A percentile compares a stretch with the other conserved stretches of the same genome.
phyloP scores from a whole-genome alignment of 2,888 invertebrate species.

The Mythimna pallens region DNA sequence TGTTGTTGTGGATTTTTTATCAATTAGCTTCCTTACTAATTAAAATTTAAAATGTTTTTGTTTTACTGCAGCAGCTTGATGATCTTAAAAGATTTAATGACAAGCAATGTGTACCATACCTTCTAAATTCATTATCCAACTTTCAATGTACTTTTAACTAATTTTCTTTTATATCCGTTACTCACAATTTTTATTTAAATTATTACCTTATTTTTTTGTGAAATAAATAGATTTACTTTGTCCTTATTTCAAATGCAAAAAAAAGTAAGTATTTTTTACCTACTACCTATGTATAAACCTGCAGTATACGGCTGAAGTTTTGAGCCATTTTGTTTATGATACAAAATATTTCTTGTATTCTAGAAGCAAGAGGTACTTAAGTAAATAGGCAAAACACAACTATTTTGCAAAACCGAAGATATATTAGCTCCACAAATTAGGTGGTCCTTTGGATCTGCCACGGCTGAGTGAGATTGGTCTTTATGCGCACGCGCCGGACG shows the following conservation, averaged over 20 bases:
- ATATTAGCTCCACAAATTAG: slow-evolving; percentile 52
- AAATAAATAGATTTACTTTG: too few relatives aligned
- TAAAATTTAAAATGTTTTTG: background rate
- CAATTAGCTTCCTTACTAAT: background rate
- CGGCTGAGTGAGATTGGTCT: slow-evolving; percentile 59
- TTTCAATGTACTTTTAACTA: background rate
- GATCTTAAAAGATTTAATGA: background rate
- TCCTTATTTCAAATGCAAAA: too few relatives aligned
- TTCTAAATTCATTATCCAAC: background rate
- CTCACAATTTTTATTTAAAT: too few relatives aligned
- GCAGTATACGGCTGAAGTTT: too few relatives aligned
- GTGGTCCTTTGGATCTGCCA: slow-evolving; percentile 51
- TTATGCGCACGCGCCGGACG: slow-evolving; percentile 55
- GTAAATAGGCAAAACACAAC: slow-evolving; percentile 4
- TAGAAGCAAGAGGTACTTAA: background rate
- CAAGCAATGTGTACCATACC: background rate
- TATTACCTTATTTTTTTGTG: too few relatives aligned
- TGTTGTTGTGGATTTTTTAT: background rate
- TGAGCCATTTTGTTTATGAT: too few relatives aligned
- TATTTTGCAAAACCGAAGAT: slow-evolving; percentile 17
- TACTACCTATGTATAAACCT: too few relatives aligned
- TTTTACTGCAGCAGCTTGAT: background rate
- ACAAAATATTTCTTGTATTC: background rate
- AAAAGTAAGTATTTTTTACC: too few relatives aligned
- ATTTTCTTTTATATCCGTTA: too few relatives aligned